These are phyloP conservation scores for Tetropium fuscum DNA, from an alignment of 2,888 invertebrate genomes.

Conservation along the genomic window DNA sequence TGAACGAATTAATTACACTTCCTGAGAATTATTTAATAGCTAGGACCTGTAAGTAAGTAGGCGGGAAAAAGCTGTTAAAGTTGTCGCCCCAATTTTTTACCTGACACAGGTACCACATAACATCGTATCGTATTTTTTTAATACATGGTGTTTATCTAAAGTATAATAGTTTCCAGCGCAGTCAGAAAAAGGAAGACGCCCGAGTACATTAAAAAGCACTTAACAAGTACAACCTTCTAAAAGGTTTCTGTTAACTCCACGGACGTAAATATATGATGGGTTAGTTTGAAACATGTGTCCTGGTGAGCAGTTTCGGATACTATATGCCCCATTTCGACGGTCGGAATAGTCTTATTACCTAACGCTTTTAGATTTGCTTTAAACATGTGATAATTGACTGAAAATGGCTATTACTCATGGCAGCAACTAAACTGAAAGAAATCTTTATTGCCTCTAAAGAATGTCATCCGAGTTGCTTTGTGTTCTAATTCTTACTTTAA, in stretches of 20 bases:
- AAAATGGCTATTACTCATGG: constrained; percentile 43
- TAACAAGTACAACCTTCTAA: constrained; percentile 58
- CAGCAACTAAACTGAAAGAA: constrained; percentile 22
- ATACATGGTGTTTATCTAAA: constrained; percentile 27
- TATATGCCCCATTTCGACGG: constrained; percentile 44
- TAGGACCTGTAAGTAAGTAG: background rate
- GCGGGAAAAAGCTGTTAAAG: background rate
- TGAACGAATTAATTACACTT: no score
- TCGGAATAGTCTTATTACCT: constrained; percentile 42
- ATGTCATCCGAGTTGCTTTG: constrained; percentile 15
- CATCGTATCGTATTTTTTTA: no score
- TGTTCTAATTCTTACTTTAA: constrained; percentile 12
- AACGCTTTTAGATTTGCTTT: constrained; percentile 50
- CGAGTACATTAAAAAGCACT: constrained; percentile 62
- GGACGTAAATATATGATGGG: constrained; percentile 56
- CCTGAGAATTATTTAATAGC: no score
- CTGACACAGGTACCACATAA: constrained; percentile 15
- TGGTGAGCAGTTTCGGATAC: constrained; percentile 43
- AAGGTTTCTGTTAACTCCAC: constrained; percentile 56
- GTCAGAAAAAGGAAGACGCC: constrained; percentile 50
- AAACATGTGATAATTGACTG: constrained; percentile 50
- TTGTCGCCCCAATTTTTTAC: constrained; percentile 22
- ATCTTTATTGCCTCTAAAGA: constrained; percentile 28
- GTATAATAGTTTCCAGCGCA: constrained; percentile 22
- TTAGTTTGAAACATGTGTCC: constrained; percentile 50